A percentile compares a stretch with the other conserved stretches of the same genome.
phyloP scores from a whole-genome alignment of 53 echinoderm and acorn worm genomes.

The Antedon mediterranea region DNA sequence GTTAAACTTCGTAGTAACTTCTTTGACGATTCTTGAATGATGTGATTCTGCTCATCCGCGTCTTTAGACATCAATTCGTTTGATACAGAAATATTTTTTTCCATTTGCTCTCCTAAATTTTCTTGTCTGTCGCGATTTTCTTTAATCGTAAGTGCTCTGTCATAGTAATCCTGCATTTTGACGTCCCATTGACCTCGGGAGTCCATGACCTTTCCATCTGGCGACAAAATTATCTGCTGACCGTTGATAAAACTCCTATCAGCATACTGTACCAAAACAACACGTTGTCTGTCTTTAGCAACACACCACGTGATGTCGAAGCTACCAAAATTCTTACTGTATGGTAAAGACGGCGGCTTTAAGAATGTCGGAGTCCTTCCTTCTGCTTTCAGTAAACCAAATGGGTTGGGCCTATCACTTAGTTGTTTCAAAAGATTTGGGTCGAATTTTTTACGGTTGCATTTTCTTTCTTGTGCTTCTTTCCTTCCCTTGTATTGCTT shows the following conservation, averaged over 20 bases:
- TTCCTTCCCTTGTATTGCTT: constrained; percentile 5
- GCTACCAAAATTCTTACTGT: constrained; percentile 78
- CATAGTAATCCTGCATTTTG: constrained; percentile 38
- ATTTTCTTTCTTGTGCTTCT: background rate
- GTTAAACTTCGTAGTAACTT: background rate
- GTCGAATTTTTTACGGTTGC: constrained; percentile 9
- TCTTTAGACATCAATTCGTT: background rate
- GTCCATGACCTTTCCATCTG: constrained; percentile 39
- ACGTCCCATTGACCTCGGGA: constrained; percentile 22
- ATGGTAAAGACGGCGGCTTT: constrained; percentile 48
- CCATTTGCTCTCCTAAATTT: background rate
- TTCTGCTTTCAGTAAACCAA: background rate
- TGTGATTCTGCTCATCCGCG: background rate
- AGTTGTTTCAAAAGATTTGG: constrained; percentile 11
- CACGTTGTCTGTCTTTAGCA: constrained; percentile 48
- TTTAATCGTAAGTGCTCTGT: constrained; percentile 43
- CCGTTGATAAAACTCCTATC: constrained; percentile 74
- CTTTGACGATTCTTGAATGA: background rate
- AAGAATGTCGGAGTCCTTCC: background rate
- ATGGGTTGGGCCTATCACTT: background rate
- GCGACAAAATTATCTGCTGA: constrained; percentile 35
- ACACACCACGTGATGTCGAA: constrained; percentile 72
- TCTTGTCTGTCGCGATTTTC: background rate
- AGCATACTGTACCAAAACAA: constrained; percentile 83
- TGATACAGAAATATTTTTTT: background rate